A percentile compares a stretch with the other conserved stretches of the same genome.
These are phyloP conservation scores for Rhinoptilus africanus DNA, from an alignment of 2,113 vertebrate species.

Conservation along the genomic window DNA sequence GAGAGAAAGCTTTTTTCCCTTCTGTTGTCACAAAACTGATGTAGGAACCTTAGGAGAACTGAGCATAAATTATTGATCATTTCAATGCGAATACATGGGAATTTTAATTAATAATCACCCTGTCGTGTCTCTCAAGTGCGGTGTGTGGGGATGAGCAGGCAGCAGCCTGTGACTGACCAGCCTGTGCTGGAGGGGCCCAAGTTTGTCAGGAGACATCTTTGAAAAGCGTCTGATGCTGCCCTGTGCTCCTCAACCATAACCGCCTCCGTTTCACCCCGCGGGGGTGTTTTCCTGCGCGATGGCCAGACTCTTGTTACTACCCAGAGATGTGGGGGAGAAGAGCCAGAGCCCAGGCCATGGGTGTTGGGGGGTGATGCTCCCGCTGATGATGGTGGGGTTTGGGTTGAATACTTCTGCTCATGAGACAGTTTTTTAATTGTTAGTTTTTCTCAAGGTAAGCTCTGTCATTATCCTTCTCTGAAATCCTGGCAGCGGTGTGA, in stretches of 20 bases:
- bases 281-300: background rate
- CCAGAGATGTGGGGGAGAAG: rapidly evolving
- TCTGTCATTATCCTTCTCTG: background rate
- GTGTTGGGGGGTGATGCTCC: background rate
- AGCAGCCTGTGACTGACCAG: background rate
- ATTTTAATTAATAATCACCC: slow-evolving; percentile 46
- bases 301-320: background rate
- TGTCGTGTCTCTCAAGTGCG: background rate
- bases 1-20: slow-evolving; percentile 20
- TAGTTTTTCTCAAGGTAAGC: background rate
- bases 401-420: background rate
- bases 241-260: background rate
- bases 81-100: background rate
- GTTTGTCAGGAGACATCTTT: background rate
- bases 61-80: slow-evolving; percentile 66
- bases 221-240: background rate
- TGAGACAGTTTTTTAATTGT: background rate
- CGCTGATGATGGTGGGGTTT: rapidly evolving
- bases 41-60: slow-evolving; percentile 3
- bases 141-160: background rate
- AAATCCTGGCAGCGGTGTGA: background rate
- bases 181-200: background rate
- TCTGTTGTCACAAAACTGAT: slow-evolving; percentile 67
- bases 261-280: background rate
- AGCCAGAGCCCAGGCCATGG: rapidly evolving